Percentiles rank a stretch among this genome's conserved stretches.
Conservation (phyloP, 2,113 vertebrate species). For the Dascyllus trimaculatus region DNA sequence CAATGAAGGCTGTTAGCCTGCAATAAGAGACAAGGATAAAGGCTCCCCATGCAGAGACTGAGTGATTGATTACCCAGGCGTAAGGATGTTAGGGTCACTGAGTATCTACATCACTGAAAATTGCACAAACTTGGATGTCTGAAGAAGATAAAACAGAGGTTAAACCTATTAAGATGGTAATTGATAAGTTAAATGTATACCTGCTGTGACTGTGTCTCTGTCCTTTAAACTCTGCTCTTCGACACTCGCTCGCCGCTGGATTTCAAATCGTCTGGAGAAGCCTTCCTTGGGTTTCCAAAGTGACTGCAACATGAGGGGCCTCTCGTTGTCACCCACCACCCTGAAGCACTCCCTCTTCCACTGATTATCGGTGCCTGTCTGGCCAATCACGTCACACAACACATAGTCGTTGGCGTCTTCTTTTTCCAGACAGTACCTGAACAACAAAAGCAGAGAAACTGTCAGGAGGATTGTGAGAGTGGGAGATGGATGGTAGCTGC, state of each 20-base stretch:
- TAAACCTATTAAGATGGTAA: not conserved
- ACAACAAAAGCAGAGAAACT: not conserved
- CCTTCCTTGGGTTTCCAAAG: slow-evolving; percentile 88
- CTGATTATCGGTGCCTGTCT: slow-evolving; percentile 70
- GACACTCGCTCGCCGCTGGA: slow-evolving; percentile 75
- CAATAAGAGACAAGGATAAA: slow-evolving; percentile 51
- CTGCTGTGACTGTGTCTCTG: slow-evolving; percentile 82
- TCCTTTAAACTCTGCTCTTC: slow-evolving; percentile 78
- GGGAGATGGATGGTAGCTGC: not conserved
- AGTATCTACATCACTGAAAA: slow-evolving; percentile 1
- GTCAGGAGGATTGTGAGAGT: not conserved
- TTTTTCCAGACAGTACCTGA: slow-evolving; percentile 86
- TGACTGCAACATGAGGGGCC: slow-evolving; percentile 85
- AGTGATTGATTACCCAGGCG: slow-evolving; percentile 44
- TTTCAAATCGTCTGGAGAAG: slow-evolving; percentile 85
- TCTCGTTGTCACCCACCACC: slow-evolving; percentile 83
- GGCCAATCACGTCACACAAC: slow-evolving; percentile 86
- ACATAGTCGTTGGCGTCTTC: slow-evolving; percentile 79
- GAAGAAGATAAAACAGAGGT: not conserved
- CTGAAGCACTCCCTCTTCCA: slow-evolving; percentile 86
- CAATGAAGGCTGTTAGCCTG: slow-evolving; percentile 60
- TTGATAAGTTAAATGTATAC: slow-evolving; percentile 60
- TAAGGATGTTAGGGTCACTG: slow-evolving; percentile 22
- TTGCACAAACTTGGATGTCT: not conserved
- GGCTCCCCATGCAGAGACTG: slow-evolving; percentile 20